Percentiles rank a stretch among this genome's conserved stretches.
Conservation (phyloP, 2,113 vertebrate genomes). For the Pelmatolapia mariae region DNA sequence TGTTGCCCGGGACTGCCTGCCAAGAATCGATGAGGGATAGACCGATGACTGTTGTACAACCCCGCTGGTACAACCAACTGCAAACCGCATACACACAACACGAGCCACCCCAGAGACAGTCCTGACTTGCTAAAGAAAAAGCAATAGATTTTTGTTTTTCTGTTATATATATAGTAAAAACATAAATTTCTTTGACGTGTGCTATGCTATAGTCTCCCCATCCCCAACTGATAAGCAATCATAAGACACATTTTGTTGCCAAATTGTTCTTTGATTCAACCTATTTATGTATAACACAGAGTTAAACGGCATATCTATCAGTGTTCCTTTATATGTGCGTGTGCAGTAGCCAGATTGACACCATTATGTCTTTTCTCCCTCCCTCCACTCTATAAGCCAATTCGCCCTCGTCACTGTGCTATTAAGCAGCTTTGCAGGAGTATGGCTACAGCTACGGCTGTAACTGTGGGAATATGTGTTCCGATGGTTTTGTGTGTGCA, state of each 20-base stretch:
- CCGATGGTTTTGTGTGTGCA: background rate
- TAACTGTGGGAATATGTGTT: background rate
- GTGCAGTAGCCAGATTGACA: conserved; percentile 40
- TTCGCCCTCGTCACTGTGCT: conserved; percentile 47
- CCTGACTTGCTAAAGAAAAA: background rate
- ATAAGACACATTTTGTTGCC: background rate
- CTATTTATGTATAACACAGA: background rate
- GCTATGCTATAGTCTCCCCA: background rate
- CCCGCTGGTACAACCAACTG: conserved; percentile 5
- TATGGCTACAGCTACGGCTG: background rate
- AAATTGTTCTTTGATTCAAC: background rate
- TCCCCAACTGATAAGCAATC: background rate
- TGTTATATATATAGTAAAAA: background rate
- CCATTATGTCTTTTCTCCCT: conserved; percentile 56
- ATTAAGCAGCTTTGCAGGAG: conserved; percentile 55
- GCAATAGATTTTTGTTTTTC: background rate
- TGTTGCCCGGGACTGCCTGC: conserved; percentile 21
- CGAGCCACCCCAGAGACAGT: background rate
- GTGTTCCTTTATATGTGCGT: background rate
- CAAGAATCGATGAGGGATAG: conserved; percentile 42
- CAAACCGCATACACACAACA: background rate
- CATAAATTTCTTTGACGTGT: background rate
- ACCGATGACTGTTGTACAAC: conserved; percentile 18
- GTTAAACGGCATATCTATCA: background rate
- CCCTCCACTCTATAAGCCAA: conserved; percentile 49